Conservation (phyloP, 2,113 vertebrate genomes). For the Microcebus griseorufus region DNA sequence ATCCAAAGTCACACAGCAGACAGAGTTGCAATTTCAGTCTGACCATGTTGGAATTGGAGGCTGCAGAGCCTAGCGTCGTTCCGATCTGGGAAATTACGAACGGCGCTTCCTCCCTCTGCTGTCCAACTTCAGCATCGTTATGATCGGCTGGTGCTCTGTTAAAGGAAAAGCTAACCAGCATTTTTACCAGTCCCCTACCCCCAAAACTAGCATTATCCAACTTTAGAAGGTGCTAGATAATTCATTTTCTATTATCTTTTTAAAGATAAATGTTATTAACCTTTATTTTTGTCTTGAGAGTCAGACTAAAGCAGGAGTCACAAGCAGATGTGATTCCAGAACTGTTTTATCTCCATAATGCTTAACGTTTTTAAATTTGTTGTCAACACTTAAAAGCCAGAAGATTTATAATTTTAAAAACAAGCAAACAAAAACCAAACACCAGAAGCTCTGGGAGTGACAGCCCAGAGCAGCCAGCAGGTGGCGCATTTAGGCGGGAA, state of each 20-base stretch:
- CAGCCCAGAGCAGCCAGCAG: not conserved
- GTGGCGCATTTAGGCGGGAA: not conserved
- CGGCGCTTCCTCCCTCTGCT: not conserved
- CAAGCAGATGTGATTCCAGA: not conserved
- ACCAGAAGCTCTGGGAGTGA: not conserved
- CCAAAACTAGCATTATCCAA: too few relatives aligned
- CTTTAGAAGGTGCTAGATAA: not conserved
- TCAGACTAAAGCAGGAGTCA: not conserved
- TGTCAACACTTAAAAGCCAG: not conserved
- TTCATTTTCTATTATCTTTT: not conserved
- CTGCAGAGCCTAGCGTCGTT: rapidly evolving
- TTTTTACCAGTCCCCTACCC: not conserved
- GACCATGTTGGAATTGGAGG: not conserved
- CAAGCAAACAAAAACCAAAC: too few relatives aligned
- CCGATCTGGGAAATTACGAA: not conserved
- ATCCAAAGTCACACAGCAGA: not conserved
- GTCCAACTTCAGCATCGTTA: not conserved
- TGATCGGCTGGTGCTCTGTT: not conserved
- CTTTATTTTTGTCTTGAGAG: not conserved
- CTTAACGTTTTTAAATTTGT: not conserved
- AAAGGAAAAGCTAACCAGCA: not conserved
- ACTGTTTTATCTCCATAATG: not conserved
- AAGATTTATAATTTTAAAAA: not conserved
- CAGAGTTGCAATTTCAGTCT: not conserved
- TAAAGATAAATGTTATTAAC: not conserved